These are phyloP conservation scores for Sinocyclocheilus grahami DNA, from an alignment of 2,113 vertebrate genomes.

Conservation along the genomic window DNA sequence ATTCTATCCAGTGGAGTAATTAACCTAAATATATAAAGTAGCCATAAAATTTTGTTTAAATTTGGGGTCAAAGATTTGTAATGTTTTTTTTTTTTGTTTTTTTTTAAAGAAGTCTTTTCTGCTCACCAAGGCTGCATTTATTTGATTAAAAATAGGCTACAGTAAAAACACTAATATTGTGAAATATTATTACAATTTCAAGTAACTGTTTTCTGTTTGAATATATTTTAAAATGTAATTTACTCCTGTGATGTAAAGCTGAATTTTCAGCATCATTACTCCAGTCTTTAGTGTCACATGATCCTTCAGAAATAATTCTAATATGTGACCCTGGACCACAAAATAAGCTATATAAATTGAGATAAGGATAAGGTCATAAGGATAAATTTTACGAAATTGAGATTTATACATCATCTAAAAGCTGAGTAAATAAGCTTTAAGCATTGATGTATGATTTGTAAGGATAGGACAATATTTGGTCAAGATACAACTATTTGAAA, in stretches of 20 bases:
- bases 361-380: no score
- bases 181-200: background rate
- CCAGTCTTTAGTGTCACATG: background rate
- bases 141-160: background rate
- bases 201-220: background rate
- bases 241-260: background rate
- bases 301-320: background rate
- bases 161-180: background rate
- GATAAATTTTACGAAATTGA: no score
- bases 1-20: no score
- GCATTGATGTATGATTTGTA: no score
- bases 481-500: no score
- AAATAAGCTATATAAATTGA: no score
- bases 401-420: no score
- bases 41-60: slow-evolving; percentile 11
- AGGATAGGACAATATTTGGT: no score
- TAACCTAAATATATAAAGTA: no score
- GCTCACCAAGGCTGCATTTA: background rate
- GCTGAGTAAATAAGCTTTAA: no score
- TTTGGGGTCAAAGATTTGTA: background rate
- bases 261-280: background rate
- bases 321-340: no score
- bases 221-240: background rate
- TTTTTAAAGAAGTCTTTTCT: no score
- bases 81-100: background rate